Conservation (phyloP, 1,140 invertebrate species). For the Brachionus rotundiformis region DNA sequence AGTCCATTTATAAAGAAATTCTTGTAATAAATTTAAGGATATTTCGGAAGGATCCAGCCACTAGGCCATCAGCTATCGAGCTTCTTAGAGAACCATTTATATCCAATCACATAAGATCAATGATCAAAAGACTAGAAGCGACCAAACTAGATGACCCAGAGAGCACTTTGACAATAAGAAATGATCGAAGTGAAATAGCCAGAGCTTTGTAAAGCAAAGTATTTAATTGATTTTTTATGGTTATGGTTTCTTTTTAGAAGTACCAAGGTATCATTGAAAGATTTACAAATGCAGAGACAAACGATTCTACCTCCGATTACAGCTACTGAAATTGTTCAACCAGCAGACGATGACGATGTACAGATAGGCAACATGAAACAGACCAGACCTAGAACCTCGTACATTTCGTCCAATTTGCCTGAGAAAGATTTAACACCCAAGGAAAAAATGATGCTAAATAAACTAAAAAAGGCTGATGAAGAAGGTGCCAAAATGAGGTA, state of each 20-base stretch:
- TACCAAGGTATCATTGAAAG: neutral
- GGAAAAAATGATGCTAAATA: constrained; percentile 43
- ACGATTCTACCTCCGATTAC: neutral
- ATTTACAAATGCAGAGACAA: neutral
- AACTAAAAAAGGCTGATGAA: constrained; percentile 48
- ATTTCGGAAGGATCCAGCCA: constrained; percentile 60
- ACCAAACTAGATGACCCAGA: neutral
- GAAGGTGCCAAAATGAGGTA: constrained; percentile 58
- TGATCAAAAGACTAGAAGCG: constrained; percentile 47
- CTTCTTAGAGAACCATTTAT: constrained; percentile 59
- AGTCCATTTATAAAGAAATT: neutral
- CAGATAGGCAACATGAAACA: neutral
- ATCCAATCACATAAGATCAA: constrained; percentile 13
- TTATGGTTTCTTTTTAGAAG: constrained; percentile 17
- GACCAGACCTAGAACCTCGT: constrained; percentile 18
- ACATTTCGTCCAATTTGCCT: neutral
- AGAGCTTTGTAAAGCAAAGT: constrained; percentile 31
- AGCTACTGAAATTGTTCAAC: constrained; percentile 9
- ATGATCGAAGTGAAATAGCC: constrained; percentile 31
- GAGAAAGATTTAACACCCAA: constrained; percentile 42
- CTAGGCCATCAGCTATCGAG: constrained; percentile 61
- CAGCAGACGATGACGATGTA: constrained; percentile 45
- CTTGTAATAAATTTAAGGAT: constrained; percentile 53
- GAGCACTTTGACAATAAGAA: neutral
- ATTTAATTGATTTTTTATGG: neutral